phyloP scores from a whole-genome alignment of 1,140 invertebrate species.

The Drosophila obscura region DNA sequence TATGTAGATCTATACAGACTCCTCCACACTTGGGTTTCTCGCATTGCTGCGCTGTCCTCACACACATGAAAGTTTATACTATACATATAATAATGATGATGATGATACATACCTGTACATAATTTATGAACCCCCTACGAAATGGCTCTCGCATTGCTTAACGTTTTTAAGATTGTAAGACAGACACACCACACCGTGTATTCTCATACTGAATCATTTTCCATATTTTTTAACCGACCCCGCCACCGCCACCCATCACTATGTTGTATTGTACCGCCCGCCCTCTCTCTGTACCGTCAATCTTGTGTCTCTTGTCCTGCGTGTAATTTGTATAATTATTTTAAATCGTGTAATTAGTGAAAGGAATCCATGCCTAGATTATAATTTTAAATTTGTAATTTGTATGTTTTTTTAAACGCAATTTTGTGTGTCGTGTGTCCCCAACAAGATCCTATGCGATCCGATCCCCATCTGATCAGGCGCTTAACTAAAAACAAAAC shows the following conservation, averaged over 20 bases:
- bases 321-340: conserved; percentile 67
- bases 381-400: conserved; percentile 64
- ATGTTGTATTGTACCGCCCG: conserved; percentile 34
- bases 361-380: conserved; percentile 53
- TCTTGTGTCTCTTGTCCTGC: conserved; percentile 46
- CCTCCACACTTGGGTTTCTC: conserved; percentile 60
- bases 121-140: conserved; percentile 60
- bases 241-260: neutral
- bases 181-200: conserved; percentile 30
- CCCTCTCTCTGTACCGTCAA: conserved; percentile 24
- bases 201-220: conserved; percentile 41
- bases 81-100: conserved; percentile 30
- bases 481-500: conserved; percentile 26
- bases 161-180: conserved; percentile 43
- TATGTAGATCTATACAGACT: conserved; percentile 39
- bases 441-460: conserved; percentile 13
- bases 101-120: conserved; percentile 61
- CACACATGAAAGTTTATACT: conserved; percentile 35
- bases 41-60: conserved; percentile 51
- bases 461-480: conserved; percentile 10
- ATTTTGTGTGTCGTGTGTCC: conserved; percentile 25
- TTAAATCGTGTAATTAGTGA: conserved; percentile 77
- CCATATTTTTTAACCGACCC: neutral
- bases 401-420: conserved; percentile 59
- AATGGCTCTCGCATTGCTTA: conserved; percentile 65